Evolutionary conservation across 1,140 invertebrate genomes (phyloP), one percentile per base, ranked within the genome.

Genomic region (Caenorhabditis tropicalis): DNA sequence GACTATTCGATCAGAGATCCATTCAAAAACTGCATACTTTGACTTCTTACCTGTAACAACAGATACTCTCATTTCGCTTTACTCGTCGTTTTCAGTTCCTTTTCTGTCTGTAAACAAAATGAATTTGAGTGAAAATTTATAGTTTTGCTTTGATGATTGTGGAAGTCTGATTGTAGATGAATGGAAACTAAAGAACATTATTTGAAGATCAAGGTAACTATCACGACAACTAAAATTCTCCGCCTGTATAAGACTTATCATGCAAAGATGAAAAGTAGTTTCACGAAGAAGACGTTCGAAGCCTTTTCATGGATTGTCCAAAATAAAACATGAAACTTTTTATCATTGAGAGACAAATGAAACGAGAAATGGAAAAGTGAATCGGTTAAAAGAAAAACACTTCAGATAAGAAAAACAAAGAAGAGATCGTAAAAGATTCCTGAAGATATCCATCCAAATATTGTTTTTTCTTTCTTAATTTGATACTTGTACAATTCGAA

Each of bases 41-140:
- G 65, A 74, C 36, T 46, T 74, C 65, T 74, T 36, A 74, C 65
- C 65, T 74, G 65, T 74, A 43, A 74, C 33, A 9, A 74, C 65
- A 74, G 27, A 74, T 21, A 74, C 65, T 43, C 65, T 74, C 65
- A 74, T 74, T 74, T 74, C 36, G 33, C 58, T 31, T 24, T 15
- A 65, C n/a, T 65, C 58, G 31, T 16, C 58, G 31, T 65, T 65
- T 65, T 36, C 31, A 65, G 58, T 74, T 74, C 65, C 65, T 74
- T 10, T 19, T 74, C 43, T 24, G n/a, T 46, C 65, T 46, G 65
- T 74, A 74, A 74, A 74, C 36, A 74, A 74, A 74, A n/a, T n/a
- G n/a, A 74, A 9, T 65, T 16, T 46, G 36, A n/a, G n/a, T 74
- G 36, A 74, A 74, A 74, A 43, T 74, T 21, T 74, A 43, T 74